phyloP scores from a whole-genome alignment of 2,113 vertebrate genomes.

The Rhinolophus sinicus region DNA sequence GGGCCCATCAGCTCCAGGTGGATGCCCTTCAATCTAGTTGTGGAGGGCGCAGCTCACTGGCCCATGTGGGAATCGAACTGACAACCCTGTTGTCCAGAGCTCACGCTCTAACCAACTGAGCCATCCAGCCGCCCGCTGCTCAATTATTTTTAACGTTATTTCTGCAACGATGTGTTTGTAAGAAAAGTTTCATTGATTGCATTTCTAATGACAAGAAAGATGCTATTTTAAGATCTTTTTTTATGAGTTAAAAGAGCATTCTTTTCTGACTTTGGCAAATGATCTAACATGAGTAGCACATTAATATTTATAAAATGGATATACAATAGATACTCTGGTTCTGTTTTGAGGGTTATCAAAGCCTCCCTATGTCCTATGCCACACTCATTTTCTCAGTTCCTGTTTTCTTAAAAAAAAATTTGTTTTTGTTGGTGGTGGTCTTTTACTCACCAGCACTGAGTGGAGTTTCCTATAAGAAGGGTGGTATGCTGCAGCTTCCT shows the following conservation, averaged over 20 bases:
- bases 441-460: slow-evolving; percentile 88
- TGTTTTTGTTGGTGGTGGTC: background rate
- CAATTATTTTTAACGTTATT: too few species aligned
- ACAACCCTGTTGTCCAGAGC: too few species aligned
- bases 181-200: background rate
- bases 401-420: background rate
- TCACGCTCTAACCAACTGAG: too few species aligned
- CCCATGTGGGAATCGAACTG: too few species aligned
- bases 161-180: background rate
- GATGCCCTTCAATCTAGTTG: too few species aligned
- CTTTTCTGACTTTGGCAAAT: background rate
- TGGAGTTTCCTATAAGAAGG: slow-evolving; percentile 87
- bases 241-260: background rate
- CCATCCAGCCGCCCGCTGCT: too few species aligned
- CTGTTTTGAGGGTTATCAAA: background rate
- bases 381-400: background rate
- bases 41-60: too few species aligned
- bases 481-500: slow-evolving; percentile 87
- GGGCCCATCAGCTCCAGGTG: too few species aligned
- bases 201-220: background rate
- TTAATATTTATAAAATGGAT: background rate
- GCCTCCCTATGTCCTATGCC: background rate
- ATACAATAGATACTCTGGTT: background rate
- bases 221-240: background rate
- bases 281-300: background rate